These are phyloP conservation scores for Lithophane semibrunnea DNA, from an alignment of 2,888 invertebrate genomes.

Conservation along the genomic window DNA sequence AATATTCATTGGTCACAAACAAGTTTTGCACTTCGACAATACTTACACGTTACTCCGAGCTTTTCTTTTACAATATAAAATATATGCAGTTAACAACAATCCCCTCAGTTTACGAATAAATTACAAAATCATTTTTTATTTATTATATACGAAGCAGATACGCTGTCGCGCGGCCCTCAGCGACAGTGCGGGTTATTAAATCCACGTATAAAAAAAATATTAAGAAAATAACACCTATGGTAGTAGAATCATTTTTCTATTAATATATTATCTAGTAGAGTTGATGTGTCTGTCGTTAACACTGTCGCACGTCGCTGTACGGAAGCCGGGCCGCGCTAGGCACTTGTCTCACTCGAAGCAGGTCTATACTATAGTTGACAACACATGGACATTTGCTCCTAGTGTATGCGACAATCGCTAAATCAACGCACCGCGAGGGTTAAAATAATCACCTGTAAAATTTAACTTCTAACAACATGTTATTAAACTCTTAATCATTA, in stretches of 20 bases:
- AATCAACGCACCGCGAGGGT: constrained; percentile 76
- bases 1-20: constrained; percentile 88
- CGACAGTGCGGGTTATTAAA: constrained; percentile 24
- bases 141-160: constrained; percentile 61
- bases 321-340: constrained; percentile 37
- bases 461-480: constrained; percentile 86
- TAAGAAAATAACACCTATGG: constrained; percentile 56
- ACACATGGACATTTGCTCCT: constrained; percentile 43
- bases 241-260: constrained; percentile 42
- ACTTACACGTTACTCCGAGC: constrained; percentile 78
- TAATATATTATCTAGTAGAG: constrained; percentile 39
- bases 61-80: constrained; percentile 84
- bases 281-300: constrained; percentile 1
- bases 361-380: constrained; percentile 28
- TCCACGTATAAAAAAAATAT: constrained; percentile 43
- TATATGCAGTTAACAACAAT: constrained; percentile 88
- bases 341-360: constrained; percentile 38
- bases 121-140: constrained; percentile 75
- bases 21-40: constrained; percentile 84
- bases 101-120: constrained; percentile 79
- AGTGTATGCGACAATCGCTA: constrained; percentile 61
- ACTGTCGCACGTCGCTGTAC: constrained; percentile 5
- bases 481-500: constrained; percentile 87
- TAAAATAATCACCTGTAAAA: constrained; percentile 84
- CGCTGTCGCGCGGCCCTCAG: constrained; percentile 44